phyloP scores from a whole-genome alignment of 2,113 vertebrate genomes.

The Actenoides lindsayi region DNA sequence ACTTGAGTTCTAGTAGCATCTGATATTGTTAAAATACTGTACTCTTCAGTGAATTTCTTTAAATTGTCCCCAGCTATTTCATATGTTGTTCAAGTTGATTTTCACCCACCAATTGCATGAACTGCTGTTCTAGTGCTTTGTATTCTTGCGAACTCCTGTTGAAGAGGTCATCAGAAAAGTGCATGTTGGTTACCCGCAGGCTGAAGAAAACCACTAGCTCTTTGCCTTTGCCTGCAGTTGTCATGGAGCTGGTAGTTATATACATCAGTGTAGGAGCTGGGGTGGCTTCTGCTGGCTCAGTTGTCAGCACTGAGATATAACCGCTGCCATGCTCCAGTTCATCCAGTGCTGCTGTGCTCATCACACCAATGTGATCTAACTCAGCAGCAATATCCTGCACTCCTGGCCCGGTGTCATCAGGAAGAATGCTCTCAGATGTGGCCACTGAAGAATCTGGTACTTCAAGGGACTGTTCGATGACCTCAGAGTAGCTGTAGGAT shows the following conservation, averaged over 20 bases:
- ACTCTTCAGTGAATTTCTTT: background rate
- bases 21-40: background rate
- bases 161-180: conserved; percentile 89
- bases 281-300: conserved; percentile 47
- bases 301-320: background rate
- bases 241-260: conserved; percentile 83
- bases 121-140: conserved; percentile 83
- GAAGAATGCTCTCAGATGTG: background rate
- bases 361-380: background rate
- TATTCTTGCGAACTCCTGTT: conserved; percentile 90
- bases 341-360: conserved; percentile 37
- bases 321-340: conserved; percentile 66
- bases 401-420: background rate
- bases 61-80: background rate
- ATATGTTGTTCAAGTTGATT: background rate
- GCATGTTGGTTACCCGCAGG: conserved; percentile 88
- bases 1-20: background rate
- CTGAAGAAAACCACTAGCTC: conserved; percentile 96
- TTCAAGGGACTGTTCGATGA: conserved; percentile 2
- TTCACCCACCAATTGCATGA: conserved; percentile 87
- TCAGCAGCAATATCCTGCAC: conserved; percentile 56
- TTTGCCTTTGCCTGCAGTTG: conserved; percentile 72
- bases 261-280: conserved; percentile 72
- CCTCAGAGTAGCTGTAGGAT: background rate
- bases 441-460: background rate